Percentiles rank a stretch among this genome's conserved stretches.
Conservation (phyloP, 2,113 vertebrate genomes). For the Chloroceryle aenea region DNA sequence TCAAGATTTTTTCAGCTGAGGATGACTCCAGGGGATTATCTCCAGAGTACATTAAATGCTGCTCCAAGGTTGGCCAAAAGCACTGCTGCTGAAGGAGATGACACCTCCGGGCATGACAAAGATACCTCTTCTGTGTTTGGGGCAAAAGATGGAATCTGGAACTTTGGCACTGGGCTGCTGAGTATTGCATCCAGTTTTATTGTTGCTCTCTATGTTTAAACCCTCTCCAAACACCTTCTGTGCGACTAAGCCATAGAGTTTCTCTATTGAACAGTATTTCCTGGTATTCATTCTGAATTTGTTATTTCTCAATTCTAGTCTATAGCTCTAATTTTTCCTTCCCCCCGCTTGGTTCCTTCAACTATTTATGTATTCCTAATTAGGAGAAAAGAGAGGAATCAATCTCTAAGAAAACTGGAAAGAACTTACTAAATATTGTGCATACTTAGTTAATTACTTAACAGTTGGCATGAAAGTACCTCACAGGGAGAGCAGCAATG, state of each 20-base stretch:
- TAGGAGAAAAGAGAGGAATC: neutral
- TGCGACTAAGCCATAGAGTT: neutral
- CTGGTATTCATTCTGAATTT: neutral
- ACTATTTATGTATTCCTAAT: neutral
- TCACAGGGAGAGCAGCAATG: neutral
- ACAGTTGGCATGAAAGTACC: neutral
- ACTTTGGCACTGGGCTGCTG: neutral
- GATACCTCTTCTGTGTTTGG: neutral
- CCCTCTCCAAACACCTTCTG: neutral
- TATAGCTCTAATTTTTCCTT: neutral
- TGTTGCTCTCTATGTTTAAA: neutral
- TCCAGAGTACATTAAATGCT: conserved; percentile 7
- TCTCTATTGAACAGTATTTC: neutral
- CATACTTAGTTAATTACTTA: conserved; percentile 3
- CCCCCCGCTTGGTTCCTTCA: neutral
- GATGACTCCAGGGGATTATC: neutral
- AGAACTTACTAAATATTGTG: neutral
- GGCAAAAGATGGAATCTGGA: neutral
- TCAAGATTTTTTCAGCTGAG: neutral
- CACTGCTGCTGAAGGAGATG: neutral
- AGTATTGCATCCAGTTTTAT: neutral
- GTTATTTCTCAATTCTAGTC: neutral
- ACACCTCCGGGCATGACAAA: fast-evolving
- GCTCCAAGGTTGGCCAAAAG: neutral
- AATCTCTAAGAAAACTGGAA: neutral